Base-by-base conservation (phyloP, 2,888 invertebrate species). In the Dorcus hopei region DNA sequence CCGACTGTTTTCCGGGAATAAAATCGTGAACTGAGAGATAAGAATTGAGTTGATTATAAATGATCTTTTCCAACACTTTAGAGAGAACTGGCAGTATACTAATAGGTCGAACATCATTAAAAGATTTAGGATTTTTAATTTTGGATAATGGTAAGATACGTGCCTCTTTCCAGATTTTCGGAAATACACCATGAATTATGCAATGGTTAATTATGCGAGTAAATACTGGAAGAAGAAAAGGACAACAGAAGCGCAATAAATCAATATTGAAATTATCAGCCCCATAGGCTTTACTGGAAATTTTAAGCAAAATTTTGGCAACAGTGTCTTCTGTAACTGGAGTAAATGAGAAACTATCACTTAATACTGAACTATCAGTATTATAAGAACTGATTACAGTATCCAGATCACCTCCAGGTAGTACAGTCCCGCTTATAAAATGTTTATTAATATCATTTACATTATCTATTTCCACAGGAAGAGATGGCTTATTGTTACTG, bases 181-280 rank as follows among this genome's bases (percentile, higher is more conserved):
- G 50, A 14, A 49, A 49, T 3, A 26, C 33, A n/a, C 16, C 16
- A 1, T 23, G 9, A 3, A 38, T n/a, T 23, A 49, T 39, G 33
- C 50, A 49, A 49, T 26, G 33, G 5, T 49, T 49, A 49, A 49
- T 7, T 49, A 49, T 33, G 14, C 39, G 50, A 26, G 38, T 26
- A 9, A 49, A 16, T 9, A 33, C 9, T 16, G 50, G 38, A 1
- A 49, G 11, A 16, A 49, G 9, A n/a, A 19, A 49, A 9, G 33
- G 50, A 23, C 23, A n/a, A 11, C 47, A 47, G 5, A 47, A 14
- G 11, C 47, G 26, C 26, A 26, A 26, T 26, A 26, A 2, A 26
- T 26, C 26, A 26, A 26, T 26, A 26, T 26, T 26, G 26, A 26
- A 26, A 2, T 26, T 26, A 2, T 26, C 26, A 26, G 26, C 26